Evolutionary conservation across 2,888 invertebrate genomes (phyloP), one percentile per base, ranked within the genome.

Genomic region (Agrilus biguttatus): DNA sequence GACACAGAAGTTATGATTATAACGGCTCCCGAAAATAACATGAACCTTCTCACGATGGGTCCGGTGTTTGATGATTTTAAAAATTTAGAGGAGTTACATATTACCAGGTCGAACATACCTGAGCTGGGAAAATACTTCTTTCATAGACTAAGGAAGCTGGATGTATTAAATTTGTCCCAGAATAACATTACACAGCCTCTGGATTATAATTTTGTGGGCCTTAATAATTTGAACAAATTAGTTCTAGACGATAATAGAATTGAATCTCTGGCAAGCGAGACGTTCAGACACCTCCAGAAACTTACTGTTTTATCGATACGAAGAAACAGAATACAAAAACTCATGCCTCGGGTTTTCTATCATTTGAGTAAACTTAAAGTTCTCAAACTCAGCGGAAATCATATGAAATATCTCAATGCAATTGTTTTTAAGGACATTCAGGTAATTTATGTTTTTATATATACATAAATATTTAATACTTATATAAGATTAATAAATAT

Each of bases 91-190:
- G 81, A 83, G 63, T 67, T 88, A 10, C 79, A 80, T 56, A 83
- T 86, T 40, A 77, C 77, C n/a, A 75, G 78, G 52, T 86, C 85
- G 0, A 82, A 83, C 57, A 68, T 88, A 33, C 87, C 87, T 5
- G 80, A 82, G 34, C 78, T 88, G 47, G 88, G 87, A 1, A 74
- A 77, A 48, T 78, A 81, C 55, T 80, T 85, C 13, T 85, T 88
- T 61, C 85, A 80, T 78, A 82, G 83, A 4, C 72, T 86, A 3
- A 74, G 56, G 2, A 67, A 66, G 21, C 59, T 75, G n/a, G 65
- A 68, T 44, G 59, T 70, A 3, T 64, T 83, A 52, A 82, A 87
- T 63, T 68, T 88, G 39, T 79, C 83, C 1, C 70, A 78, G 56
- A 88, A 88, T 62, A 85, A 83, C 55, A 77, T 88, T 32, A 78